A percentile compares a stretch with the other conserved stretches of the same genome.
phyloP scores from a whole-genome alignment of 1,140 invertebrate species.

The Drosophila bipectinata region DNA sequence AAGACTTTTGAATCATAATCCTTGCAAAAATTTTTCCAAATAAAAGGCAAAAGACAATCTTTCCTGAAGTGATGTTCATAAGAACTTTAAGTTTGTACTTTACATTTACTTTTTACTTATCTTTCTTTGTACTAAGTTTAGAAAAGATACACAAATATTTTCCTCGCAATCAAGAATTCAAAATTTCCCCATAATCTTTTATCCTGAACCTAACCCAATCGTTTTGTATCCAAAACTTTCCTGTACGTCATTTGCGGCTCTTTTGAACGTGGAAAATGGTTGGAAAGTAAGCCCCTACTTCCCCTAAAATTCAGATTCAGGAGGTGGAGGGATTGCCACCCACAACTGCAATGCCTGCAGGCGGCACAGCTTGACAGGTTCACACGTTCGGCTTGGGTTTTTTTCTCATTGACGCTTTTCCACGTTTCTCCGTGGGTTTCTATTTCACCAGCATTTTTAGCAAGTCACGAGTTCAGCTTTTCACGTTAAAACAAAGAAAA shows the following conservation, averaged over 20 bases:
- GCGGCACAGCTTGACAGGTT: slow-evolving; percentile 67
- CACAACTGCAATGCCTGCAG: slow-evolving; percentile 67
- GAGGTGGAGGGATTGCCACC: slow-evolving; percentile 11
- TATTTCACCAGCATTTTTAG: slow-evolving; percentile 19
- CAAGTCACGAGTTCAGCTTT: slow-evolving; percentile 30
- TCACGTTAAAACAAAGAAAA: slow-evolving; percentile 1
- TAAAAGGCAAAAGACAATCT: too few relatives aligned
- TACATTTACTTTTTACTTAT: too few relatives aligned
- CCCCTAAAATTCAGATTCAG: slow-evolving; percentile 3
- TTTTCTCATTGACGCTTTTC: slow-evolving; percentile 36
- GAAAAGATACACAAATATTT: too few relatives aligned
- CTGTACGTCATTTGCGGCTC: slow-evolving; percentile 14
- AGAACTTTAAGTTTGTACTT: too few relatives aligned
- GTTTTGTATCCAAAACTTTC: slow-evolving; percentile 11
- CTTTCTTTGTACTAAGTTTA: too few relatives aligned
- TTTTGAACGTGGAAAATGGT: slow-evolving; percentile 23
- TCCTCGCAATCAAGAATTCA: too few relatives aligned
- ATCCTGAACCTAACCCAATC: slow-evolving; percentile 66
- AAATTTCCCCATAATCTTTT: too few relatives aligned
- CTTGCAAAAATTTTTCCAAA: too few relatives aligned
- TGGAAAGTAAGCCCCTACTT: not conserved
- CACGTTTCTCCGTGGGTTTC: slow-evolving; percentile 15
- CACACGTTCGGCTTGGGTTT: slow-evolving; percentile 51
- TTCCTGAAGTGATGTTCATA: too few relatives aligned
- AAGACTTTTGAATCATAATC: too few relatives aligned